phyloP scores from a whole-genome alignment of 2,797 vertebrate genomes.

The Leuciscus waleckii region DNA sequence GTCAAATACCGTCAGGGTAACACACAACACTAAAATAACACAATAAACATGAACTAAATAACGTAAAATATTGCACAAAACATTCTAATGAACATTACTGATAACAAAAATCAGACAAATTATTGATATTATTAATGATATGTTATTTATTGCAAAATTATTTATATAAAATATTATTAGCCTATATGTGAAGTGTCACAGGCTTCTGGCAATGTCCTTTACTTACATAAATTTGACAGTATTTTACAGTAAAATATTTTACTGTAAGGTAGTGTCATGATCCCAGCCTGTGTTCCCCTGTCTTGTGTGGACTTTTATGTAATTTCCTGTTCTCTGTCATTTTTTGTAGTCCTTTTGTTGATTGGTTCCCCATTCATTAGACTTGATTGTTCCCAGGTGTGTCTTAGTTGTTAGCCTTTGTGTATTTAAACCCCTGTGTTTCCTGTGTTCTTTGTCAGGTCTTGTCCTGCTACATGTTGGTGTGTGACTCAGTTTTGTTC shows the following conservation, averaged over 20 bases:
- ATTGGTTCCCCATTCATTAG: too few relatives aligned
- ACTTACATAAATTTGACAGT: neutral
- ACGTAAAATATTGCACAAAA: neutral
- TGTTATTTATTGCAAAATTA: neutral
- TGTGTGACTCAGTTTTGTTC: too few relatives aligned
- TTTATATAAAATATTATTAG: neutral
- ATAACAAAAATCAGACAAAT: neutral
- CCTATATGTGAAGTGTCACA: neutral
- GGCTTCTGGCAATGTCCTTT: neutral
- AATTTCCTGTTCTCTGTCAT: too few relatives aligned
- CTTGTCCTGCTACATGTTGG: too few relatives aligned
- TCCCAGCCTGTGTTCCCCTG: too few relatives aligned
- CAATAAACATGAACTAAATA: neutral
- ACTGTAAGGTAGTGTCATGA: neutral
- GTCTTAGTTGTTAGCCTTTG: too few relatives aligned
- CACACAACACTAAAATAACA: neutral
- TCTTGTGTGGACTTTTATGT: too few relatives aligned
- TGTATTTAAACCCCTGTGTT: too few relatives aligned
- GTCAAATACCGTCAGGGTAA: neutral
- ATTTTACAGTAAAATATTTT: neutral
- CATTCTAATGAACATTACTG: neutral
- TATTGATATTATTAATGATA: neutral
- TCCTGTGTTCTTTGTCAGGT: too few relatives aligned
- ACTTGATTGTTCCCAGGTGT: too few relatives aligned
- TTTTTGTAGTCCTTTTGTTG: too few relatives aligned